Evolutionary conservation across 2,888 invertebrate species (phyloP).

Genomic region (Chaitophorus viminalis): DNA sequence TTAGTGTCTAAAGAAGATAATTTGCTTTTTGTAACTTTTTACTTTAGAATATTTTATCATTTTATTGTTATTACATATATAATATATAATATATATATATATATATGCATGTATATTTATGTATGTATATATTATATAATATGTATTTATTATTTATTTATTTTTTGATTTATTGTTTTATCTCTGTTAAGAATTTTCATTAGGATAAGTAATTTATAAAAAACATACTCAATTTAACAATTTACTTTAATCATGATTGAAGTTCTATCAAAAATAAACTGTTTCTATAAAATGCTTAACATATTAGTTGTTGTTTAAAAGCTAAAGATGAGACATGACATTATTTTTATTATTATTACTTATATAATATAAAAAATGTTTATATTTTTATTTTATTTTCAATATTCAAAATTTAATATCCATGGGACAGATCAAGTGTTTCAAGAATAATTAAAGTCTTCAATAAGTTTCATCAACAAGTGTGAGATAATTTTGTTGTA

Average conservation of each 20-base stretch:
- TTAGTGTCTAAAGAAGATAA: constrained; percentile 50
- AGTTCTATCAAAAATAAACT: not conserved
- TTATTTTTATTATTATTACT: constrained; percentile 39
- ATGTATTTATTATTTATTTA: not conserved
- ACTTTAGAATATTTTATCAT: constrained; percentile 43
- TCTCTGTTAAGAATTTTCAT: constrained; percentile 53
- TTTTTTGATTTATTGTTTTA: constrained; percentile 34
- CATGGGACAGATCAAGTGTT: not conserved
- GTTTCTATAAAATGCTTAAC: not conserved
- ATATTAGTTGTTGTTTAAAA: constrained; percentile 23
- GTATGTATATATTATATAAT: no score
- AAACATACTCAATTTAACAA: constrained; percentile 29
- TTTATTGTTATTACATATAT: constrained; percentile 54
- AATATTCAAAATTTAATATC: not conserved
- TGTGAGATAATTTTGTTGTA: not conserved
- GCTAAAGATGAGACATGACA: constrained; percentile 15
- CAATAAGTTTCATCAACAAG: not conserved
- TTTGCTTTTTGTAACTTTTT: constrained; percentile 58
- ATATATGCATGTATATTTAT: no score
- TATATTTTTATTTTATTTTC: constrained; percentile 36
- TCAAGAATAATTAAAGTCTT: not conserved
- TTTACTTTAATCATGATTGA: constrained; percentile 34
- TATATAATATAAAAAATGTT: constrained; percentile 21
- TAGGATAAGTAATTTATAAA: constrained; percentile 49
- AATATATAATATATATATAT: not conserved